A percentile compares a stretch with the other conserved stretches of the same genome.
These are phyloP conservation scores for Dendroctonus ponderosae DNA, from an alignment of 1,140 invertebrate species.

Conservation along the genomic window DNA sequence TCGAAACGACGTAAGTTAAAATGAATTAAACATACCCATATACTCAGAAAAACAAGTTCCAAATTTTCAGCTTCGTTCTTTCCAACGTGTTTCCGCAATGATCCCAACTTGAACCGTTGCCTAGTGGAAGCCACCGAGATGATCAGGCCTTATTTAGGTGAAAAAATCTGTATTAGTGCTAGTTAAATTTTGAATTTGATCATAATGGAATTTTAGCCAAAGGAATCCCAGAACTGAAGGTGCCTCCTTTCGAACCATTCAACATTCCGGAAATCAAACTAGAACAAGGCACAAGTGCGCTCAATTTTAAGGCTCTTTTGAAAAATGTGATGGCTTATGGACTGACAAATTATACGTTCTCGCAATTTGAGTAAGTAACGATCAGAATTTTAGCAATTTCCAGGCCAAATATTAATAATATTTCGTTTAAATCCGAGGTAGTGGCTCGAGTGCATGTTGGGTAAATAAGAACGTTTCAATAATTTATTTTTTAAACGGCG, in stretches of 20 bases:
- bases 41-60: too few relatives aligned
- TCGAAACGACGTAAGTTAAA: not conserved
- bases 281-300: slow-evolving; percentile 59
- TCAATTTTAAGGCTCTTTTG: slow-evolving; percentile 65
- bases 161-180: not conserved
- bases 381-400: not conserved
- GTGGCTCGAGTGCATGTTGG: too few relatives aligned
- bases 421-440: too few relatives aligned
- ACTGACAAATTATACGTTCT: slow-evolving; percentile 44
- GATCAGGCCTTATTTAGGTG: slow-evolving; percentile 57
- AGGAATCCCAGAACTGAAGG: slow-evolving; percentile 63
- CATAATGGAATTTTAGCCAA: slow-evolving; percentile 42
- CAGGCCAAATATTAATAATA: not conserved
- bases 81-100: slow-evolving; percentile 59
- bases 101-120: slow-evolving; percentile 62
- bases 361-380: slow-evolving; percentile 40
- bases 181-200: not conserved
- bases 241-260: slow-evolving; percentile 66
- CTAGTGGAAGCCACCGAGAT: slow-evolving; percentile 59
- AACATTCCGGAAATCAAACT: slow-evolving; percentile 61
- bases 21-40: not conserved
- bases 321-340: slow-evolving; percentile 64
- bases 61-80: slow-evolving; percentile 60
- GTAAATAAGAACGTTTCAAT: too few relatives aligned
- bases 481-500: not conserved